Conservation (phyloP, 1,140 invertebrate species). For the Solen grandis region DNA sequence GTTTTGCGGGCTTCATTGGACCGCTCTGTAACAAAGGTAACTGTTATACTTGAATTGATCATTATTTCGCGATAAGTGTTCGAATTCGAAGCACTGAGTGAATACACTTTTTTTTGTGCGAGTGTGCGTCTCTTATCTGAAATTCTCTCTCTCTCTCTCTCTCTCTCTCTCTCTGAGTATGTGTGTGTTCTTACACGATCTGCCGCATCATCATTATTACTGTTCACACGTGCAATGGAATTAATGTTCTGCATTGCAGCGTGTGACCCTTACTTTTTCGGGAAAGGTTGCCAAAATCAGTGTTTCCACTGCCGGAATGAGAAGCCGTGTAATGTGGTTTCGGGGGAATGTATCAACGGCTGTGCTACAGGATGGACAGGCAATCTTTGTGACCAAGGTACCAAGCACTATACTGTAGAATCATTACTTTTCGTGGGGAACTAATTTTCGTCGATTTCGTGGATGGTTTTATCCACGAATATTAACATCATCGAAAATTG, state of each 20-base stretch:
- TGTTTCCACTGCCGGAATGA: slow-evolving; percentile 64
- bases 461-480: too few species aligned
- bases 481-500: too few species aligned
- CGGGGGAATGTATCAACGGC: slow-evolving; percentile 62
- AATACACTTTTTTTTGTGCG: not conserved
- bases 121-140: not conserved
- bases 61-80: not conserved
- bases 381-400: slow-evolving; percentile 62
- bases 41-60: not conserved
- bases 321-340: slow-evolving; percentile 62
- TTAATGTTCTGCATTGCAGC: slow-evolving; percentile 45
- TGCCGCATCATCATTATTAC: not conserved
- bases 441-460: not conserved
- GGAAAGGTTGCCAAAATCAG: slow-evolving; percentile 50
- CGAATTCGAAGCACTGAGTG: not conserved
- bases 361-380: slow-evolving; percentile 65
- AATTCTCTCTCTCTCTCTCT: not conserved
- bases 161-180: too few species aligned
- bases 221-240: not conserved
- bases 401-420: not conserved
- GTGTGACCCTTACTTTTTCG: slow-evolving; percentile 63
- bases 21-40: slow-evolving; percentile 62
- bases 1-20: slow-evolving; percentile 61
- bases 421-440: too few species aligned
- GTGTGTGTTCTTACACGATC: too few species aligned